These are phyloP conservation scores for Drosophila athabasca DNA, from an alignment of 1,140 invertebrate species.

Conservation along the genomic window DNA sequence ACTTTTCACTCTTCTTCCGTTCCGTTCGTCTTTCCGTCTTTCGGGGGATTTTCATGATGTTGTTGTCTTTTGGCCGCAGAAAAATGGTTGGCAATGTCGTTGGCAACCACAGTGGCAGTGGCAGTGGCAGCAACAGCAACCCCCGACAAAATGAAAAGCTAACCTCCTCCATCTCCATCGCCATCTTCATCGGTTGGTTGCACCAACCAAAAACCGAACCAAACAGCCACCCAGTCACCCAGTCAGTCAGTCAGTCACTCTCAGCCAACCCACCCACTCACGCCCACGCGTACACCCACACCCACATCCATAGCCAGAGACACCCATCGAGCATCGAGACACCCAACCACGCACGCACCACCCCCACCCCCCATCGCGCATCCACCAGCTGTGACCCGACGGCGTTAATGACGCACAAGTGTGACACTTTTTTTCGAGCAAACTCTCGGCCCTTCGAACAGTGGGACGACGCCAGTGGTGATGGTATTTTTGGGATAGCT, in stretches of 20 bases:
- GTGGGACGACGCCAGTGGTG: not conserved
- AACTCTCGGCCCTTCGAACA: constrained; percentile 8
- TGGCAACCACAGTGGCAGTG: constrained; percentile 76
- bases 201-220: constrained; percentile 26
- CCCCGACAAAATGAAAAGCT: constrained; percentile 31
- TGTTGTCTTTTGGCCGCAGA: constrained; percentile 65
- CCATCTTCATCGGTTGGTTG: too few species aligned
- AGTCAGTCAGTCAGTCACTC: too few species aligned
- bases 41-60: constrained; percentile 6
- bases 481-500: too few species aligned
- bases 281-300: constrained; percentile 1
- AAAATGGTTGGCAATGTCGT: constrained; percentile 79
- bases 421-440: constrained; percentile 68
- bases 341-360: constrained; percentile 19
- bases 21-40: not conserved
- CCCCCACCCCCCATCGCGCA: constrained; percentile 40
- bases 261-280: constrained; percentile 1
- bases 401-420: constrained; percentile 81
- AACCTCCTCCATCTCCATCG: constrained; percentile 22
- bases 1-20: constrained; percentile 32
- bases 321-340: not conserved
- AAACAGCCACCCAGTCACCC: constrained; percentile 24
- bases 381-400: constrained; percentile 80
- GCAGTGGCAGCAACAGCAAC: constrained; percentile 43
- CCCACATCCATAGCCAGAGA: not conserved